phyloP scores from a whole-genome alignment of 92 coral and sea anemone species.

The Micromussa lordhowensis region DNA sequence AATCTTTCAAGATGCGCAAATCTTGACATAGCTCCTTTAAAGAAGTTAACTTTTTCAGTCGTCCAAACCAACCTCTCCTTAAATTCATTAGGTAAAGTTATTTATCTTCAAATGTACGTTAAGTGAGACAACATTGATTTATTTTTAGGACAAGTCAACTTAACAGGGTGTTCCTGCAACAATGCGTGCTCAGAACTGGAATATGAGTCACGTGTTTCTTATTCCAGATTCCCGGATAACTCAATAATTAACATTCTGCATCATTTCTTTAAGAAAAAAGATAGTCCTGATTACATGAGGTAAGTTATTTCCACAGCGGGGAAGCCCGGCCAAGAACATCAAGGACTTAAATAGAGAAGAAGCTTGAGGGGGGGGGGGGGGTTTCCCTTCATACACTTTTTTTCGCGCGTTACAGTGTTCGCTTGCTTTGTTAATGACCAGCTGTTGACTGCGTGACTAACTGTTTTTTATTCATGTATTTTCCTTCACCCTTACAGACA shows the following conservation, averaged over 20 bases:
- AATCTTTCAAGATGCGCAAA: too few species aligned
- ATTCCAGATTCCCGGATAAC: slow-evolving; percentile 31
- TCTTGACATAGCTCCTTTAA: too few species aligned
- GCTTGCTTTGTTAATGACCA: too few species aligned
- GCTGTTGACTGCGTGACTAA: too few species aligned
- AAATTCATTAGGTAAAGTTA: not conserved
- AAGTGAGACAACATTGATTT: not conserved
- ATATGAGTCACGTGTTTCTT: slow-evolving; percentile 27
- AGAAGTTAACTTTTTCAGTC: too few species aligned
- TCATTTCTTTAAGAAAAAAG: not conserved
- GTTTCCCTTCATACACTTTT: too few species aligned
- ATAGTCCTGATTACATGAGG: not conserved
- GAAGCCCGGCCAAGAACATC: too few species aligned
- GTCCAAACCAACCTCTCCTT: not conserved
- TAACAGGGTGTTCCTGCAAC: not conserved
- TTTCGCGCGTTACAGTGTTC: too few species aligned
- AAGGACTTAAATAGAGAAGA: too few species aligned
- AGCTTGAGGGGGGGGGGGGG: too few species aligned
- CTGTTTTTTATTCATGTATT: not conserved
- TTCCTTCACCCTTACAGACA: not conserved
- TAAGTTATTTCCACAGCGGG: not conserved
- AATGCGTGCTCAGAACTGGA: slow-evolving; percentile 25
- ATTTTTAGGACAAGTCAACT: not conserved
- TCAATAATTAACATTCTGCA: not conserved
- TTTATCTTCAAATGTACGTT: too few species aligned